Base-by-base conservation (phyloP, 2,113 vertebrate genomes). In the Potamarius usumacintae region DNA sequence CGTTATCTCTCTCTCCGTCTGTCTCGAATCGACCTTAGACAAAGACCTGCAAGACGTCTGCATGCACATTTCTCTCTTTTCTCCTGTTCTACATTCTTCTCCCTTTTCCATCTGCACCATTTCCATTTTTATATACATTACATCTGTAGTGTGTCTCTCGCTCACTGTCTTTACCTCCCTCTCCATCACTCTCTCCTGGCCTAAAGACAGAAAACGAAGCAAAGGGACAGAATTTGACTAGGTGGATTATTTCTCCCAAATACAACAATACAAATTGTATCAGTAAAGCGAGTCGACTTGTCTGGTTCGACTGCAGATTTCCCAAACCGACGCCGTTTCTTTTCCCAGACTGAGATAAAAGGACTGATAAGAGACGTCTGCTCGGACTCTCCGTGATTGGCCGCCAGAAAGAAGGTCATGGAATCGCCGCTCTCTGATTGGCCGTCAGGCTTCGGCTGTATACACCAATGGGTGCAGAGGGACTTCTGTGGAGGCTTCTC, bases 321-420 rank as follows among this genome's bases (percentile, higher is more conserved):
- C 76, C 25, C 60, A 58, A 62, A 80, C n/a, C 4, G 17, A 58
- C 15, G 69, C 42, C 15, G 60, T 60, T 79, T 58, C 72, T 78
- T 83, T 77, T 67, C 34, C 80, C 27, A 74, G 8, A 53, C 27
- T 65, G 30, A 60, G 7, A 62, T 27, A 78, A 86, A 89, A 78
- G 50, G n/a, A 17, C 67, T 69, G 18, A 81, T 58, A 57, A 18
- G 48, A 82, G 53, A 34, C 34, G 52, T 82, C 48, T 76, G 72
- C 42, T 22, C 71, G 30, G 83, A 77, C 89, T 89, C 30, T 2
- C 69, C 53, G 85, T 30, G 60, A 91, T 92, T 91, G 92, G 92
- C 85, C 65, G 20, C 55, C 82, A n/a, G 50, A 83, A 85, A 86
- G 78, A 85, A 71, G 86, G 91, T 91, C 88, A 83, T 67, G 82